Base-by-base conservation (phyloP, 2,113 vertebrate genomes). In the Hippocampus guttulatus region DNA sequence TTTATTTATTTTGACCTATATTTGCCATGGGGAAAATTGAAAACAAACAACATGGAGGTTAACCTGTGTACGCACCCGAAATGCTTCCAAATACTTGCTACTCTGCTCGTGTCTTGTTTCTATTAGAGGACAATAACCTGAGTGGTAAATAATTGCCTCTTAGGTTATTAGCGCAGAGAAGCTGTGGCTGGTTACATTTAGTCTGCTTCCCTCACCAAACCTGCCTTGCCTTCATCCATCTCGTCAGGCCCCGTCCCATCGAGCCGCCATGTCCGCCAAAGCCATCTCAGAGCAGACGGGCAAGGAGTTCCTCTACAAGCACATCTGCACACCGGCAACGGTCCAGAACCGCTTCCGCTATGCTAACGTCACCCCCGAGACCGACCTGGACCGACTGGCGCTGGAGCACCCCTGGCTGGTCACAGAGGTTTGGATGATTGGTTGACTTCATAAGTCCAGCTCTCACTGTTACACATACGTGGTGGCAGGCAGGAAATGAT, bases 251-350 rank as follows among this genome's bases (percentile, higher is more conserved):
- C 2, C 71, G 76, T 63, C 33, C 77, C 52, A 41, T 63, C 38
- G 7, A 80, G 15, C 76, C 60, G 49, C 0, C 88, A 99, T 99
- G 97, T 99, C 97, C 1, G 95, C 97, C 87, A 99, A 99, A 92
- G 96, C 97, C 20, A 97, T 98, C 87, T 96, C 95, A 0, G 97
- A 99, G 89, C 95, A 97, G 93, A 97, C 96, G 0, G 96, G 95
- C 63, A 98, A 99, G 81, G 97, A 99, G 79, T 95, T 98, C 85
- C 87, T 99, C 64, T 99, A 98, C 72, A 99, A 96, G 75, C 91
- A 94, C 69, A 97, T 99, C 89, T 95, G 94, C 66, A 95, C 96
- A 0, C 91, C 94, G 4, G 95, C 94, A 0, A 91, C 94, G 6
- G 90, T 98, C 81, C 96, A 98, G 93, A 98, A 99, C 92, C 90